Evolutionary conservation across 2,888 invertebrate genomes (phyloP), one percentile per base, ranked within the genome.

Genomic region (Acleris literana): DNA sequence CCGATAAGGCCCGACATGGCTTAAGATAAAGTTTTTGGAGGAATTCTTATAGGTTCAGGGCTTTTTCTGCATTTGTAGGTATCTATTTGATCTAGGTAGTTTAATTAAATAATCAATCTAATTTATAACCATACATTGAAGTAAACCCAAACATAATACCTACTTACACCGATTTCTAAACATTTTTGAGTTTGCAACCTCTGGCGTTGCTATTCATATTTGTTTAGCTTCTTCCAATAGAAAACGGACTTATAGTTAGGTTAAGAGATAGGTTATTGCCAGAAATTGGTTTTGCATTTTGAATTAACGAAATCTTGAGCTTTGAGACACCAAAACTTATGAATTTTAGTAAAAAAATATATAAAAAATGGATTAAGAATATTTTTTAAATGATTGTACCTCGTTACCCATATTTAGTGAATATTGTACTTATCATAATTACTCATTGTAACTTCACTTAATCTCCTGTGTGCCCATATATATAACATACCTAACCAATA

Each of bases 291-390:
- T 13, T 43, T n/a, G 13, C 25, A 60, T 44, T 29, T 49, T 33
- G 16, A 53, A 53, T 56, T 11, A 72, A 68, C 69, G 72, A 73
- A 61, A 64, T 60, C 68, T 82, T 81, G 87, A 86, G 84, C 86
- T 88, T 87, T 81, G 73, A 74, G 82, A 88, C 86, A 86, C 86
- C 87, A 88, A 86, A 79, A 86, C 90, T 90, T 90, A 89, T 89
- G 90, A 89, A 86, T 83, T 81, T 64, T 84, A 83, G 33, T 82
- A 79, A 73, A 81, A 79, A 5, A n/a, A n/a, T n/a, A n/a, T n/a
- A n/a, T n/a, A n/a, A n/a, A 54, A 44, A 25, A 46, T 20, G 46
- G 22, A 66, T 69, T 69, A 62, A 56, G 48, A 64, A 68, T 66
- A 55, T 61, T 71, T 68, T 39, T 67, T 64, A 56, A 67, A 66